A percentile compares a stretch with the other conserved stretches of the same genome.
These are phyloP conservation scores for Thymelicus sylvestris DNA, from an alignment of 2,888 invertebrate genomes.

Conservation along the genomic window DNA sequence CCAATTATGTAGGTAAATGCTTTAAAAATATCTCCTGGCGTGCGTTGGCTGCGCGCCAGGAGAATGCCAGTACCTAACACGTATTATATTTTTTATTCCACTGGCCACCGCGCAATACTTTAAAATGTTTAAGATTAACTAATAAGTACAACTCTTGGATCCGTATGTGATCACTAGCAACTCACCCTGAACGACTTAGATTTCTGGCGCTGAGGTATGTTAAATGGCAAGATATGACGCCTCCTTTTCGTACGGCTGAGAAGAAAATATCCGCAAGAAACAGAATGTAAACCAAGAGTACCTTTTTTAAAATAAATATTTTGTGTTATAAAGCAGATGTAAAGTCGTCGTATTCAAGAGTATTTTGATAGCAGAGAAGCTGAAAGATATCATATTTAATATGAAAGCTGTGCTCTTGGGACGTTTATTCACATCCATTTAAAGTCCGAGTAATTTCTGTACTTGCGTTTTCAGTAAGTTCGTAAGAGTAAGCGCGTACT, in stretches of 20 bases:
- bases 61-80: background rate
- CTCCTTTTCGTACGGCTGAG: too few species aligned
- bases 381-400: constrained; percentile 7
- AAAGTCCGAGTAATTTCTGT: too few species aligned
- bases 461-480: too few species aligned
- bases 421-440: background rate
- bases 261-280: too few species aligned
- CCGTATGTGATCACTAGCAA: too few species aligned
- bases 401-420: background rate
- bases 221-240: too few species aligned
- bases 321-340: constrained; percentile 12
- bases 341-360: background rate
- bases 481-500: too few species aligned
- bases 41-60: background rate
- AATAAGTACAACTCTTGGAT: too few species aligned
- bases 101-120: background rate
- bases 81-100: background rate
- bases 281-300: background rate
- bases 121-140: too few species aligned
- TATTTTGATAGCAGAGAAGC: too few species aligned
- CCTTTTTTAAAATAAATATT: constrained; percentile 11
- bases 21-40: background rate
- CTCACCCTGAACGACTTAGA: too few species aligned
- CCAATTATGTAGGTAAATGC: background rate
- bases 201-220: too few species aligned